Base-by-base conservation (phyloP, 2,797 vertebrate species). In the Brachymystax lenok region DNA sequence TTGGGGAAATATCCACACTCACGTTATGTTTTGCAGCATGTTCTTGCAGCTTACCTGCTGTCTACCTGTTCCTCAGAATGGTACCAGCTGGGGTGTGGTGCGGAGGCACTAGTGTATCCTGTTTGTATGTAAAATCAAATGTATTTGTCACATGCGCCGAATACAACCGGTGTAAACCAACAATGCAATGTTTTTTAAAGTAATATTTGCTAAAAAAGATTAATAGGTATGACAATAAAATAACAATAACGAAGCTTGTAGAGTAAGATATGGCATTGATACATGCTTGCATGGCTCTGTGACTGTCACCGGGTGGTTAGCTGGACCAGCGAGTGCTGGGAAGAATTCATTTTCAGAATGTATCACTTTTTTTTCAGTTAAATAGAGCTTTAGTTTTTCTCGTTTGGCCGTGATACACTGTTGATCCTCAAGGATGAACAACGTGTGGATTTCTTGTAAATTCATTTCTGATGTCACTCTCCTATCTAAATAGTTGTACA, bases 1-100 rank as follows among this genome's bases (percentile, higher is more conserved):
- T 59, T 73, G 4, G 72, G 56, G 71, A 73, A 73, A 33, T 33
- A 54, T 54, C 71, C 21, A 24, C 59, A 73, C 16, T 13, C 27
- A 19, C 28, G 30, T 30, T 12, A 61, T 61, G 52, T 61, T 61
- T 40, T 21, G 33, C 30, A 19, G 54, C 54, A 61, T 61, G 24
- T n/a, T 52, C 21, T n/a, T 27, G 6, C 50, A 54, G 50, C 50
- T 61, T 61, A 24, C n/a, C 54, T 73, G 30, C 30, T 61, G 54
- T 35, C 19, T 73, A 17, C 63, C 71, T 61, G 59, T 63, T 12
- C 8, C 59, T 63, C 59, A 63, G 16, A 63, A 24, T 63, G 21
- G n/a, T 13, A 63, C 8, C 59, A 63, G 21, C 59, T 63, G 59
- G 24, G 59, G n/a, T 6, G 59, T 63, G 59, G 7, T 61, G 7